phyloP scores from a whole-genome alignment of 2,113 vertebrate species.

The Lepus timidus region DNA sequence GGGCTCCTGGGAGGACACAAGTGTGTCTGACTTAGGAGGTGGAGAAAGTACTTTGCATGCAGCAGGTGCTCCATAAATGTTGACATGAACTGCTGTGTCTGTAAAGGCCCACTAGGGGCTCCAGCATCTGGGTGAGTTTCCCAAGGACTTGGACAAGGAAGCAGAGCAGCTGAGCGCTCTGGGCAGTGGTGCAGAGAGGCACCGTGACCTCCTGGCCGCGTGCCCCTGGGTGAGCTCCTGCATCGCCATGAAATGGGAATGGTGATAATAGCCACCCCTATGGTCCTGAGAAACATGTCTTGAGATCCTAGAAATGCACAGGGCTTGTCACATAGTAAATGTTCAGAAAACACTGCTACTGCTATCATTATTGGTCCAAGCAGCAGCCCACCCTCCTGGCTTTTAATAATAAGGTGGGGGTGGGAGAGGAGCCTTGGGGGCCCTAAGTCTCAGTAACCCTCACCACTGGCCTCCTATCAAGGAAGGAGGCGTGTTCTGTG shows the following conservation, averaged over 20 bases:
- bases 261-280: background rate
- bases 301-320: background rate
- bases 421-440: background rate
- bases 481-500: background rate
- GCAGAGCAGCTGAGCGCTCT: background rate
- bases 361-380: background rate
- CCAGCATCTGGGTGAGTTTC: background rate
- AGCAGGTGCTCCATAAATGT: constrained; percentile 7
- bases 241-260: background rate
- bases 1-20: background rate
- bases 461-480: background rate
- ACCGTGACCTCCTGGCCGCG: background rate
- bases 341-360: background rate
- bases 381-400: background rate
- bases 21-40: background rate
- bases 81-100: background rate
- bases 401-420: background rate
- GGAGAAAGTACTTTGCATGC: background rate
- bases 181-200: background rate
- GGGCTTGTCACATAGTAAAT: background rate
- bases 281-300: background rate
- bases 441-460: background rate
- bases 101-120: background rate
- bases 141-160: background rate
- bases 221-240: background rate